Evolutionary conservation across 2,888 invertebrate species (phyloP).

Genomic region (Plebejus anna): DNA sequence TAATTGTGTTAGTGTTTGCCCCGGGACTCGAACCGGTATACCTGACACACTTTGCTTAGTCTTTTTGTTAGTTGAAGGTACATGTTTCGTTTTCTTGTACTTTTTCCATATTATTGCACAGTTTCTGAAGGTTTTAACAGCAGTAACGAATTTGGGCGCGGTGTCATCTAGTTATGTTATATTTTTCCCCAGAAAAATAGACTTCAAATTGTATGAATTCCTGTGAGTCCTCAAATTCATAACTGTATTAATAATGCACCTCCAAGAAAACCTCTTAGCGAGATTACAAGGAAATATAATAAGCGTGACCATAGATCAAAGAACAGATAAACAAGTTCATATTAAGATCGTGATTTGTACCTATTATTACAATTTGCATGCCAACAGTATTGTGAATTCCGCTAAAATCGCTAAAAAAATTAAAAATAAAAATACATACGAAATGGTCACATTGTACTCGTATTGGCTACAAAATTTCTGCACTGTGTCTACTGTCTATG

Average conservation of each 20-base stretch:
- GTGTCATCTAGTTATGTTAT: neutral
- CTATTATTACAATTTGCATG: too few species aligned
- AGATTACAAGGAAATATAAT: conserved; percentile 8
- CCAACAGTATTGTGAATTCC: too few species aligned
- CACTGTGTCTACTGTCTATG: too few species aligned
- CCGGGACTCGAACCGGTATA: conserved; percentile 25
- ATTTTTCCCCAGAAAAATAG: neutral
- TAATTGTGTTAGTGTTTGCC: conserved; percentile 53
- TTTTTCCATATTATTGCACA: neutral
- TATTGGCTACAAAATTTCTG: too few species aligned
- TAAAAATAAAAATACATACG: too few species aligned
- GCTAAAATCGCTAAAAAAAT: too few species aligned
- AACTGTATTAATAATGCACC: conserved; percentile 7
- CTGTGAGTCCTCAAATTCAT: conserved; percentile 15
- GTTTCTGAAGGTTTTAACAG: neutral
- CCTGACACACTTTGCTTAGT: neutral
- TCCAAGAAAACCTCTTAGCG: conserved; percentile 6
- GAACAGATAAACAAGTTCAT: neutral
- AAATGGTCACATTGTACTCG: too few species aligned
- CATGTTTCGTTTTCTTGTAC: neutral
- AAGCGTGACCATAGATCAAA: neutral
- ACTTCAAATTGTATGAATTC: neutral
- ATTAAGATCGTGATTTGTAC: neutral
- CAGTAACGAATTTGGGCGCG: too few species aligned
- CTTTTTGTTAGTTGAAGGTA: neutral